Percentiles rank a stretch among this genome's conserved stretches.
These are phyloP conservation scores for Mus caroli DNA, from an alignment of 2,797 vertebrate genomes.

Conservation along the genomic window DNA sequence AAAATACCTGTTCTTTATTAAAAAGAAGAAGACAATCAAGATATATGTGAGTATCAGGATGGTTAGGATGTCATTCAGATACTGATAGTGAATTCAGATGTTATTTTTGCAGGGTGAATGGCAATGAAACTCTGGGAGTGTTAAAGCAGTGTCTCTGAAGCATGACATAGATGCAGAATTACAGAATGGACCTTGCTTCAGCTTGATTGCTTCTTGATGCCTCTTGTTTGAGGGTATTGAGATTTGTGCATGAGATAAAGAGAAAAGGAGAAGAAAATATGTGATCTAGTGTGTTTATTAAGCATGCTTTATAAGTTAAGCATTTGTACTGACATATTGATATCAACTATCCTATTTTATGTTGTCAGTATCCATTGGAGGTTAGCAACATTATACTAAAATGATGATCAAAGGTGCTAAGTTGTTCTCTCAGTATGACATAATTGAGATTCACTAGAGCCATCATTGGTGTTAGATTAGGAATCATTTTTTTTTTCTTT, in stretches of 20 bases:
- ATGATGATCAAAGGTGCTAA: not conserved
- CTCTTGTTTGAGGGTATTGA: not conserved
- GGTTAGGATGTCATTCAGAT: not conserved
- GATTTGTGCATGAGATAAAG: not conserved
- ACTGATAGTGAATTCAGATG: not conserved
- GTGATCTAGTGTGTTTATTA: not conserved
- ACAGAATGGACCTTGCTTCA: not conserved
- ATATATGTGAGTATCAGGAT: not conserved
- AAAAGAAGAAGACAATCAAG: not conserved
- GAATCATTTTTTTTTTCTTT: not conserved
- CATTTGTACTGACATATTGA: not conserved
- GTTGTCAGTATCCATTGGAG: not conserved
- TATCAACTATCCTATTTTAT: not conserved
- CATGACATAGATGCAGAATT: not conserved
- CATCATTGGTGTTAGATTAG: not conserved
- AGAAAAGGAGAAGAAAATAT: not conserved
- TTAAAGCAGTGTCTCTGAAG: not conserved
- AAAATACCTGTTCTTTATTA: not conserved
- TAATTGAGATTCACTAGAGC: not conserved
- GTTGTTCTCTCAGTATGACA: not conserved
- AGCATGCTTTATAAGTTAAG: not conserved
- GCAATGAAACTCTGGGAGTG: not conserved
- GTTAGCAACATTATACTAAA: slow-evolving; percentile 14
- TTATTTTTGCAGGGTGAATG: not conserved
- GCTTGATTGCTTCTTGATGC: not conserved